Evolutionary conservation across 2,797 vertebrate species (phyloP), one percentile per base, ranked within the genome.

Genomic region (Scyliorhinus canicula): DNA sequence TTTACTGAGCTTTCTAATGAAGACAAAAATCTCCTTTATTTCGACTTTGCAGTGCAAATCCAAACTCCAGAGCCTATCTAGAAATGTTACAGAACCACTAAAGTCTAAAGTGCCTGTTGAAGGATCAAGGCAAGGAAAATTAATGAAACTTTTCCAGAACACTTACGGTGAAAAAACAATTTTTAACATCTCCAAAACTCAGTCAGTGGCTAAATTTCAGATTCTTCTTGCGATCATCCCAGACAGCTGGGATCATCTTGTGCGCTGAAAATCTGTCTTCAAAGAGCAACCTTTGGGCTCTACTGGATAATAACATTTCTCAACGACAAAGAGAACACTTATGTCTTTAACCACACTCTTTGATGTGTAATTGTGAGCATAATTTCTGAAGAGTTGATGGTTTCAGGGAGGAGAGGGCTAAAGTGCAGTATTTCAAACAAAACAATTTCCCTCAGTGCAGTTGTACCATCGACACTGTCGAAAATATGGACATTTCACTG

Each of bases 121-220:
- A 57, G 44, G 52, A 35, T 4, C 85, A 88, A n/a, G 55, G 21
- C 14, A 19, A 55, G 85, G 31, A 21, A 65, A 26, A 11, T 24
- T 47, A 67, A 63, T 67, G n/a, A 69, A 67, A 44, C 40, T 93
- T 44, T 69, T 31, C 40, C 63, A 93, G 63, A 69, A 50, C 21
- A 69, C 63, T 69, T 63, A 69, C 28, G 26, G 40, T 93, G 52
- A 65, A 63, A 93, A 67, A 40, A 50, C 24, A 12, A 40, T n/a
- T 67, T 47, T 63, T 19, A 60, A 63, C 16, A 14, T 28, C n/a
- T 93, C n/a, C 26, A 5, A 31, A 67, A 21, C 40, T 4, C 21
- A 93, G 91, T 67, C 91, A 93, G 63, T 67, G 91, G 21, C 63
- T 93, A 40, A 28, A 69, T 67, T 93, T 67, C 40, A 69, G 63